Evolutionary conservation across 2,888 invertebrate genomes (phyloP).

Genomic region (Hirtodrosophila trivittata): DNA sequence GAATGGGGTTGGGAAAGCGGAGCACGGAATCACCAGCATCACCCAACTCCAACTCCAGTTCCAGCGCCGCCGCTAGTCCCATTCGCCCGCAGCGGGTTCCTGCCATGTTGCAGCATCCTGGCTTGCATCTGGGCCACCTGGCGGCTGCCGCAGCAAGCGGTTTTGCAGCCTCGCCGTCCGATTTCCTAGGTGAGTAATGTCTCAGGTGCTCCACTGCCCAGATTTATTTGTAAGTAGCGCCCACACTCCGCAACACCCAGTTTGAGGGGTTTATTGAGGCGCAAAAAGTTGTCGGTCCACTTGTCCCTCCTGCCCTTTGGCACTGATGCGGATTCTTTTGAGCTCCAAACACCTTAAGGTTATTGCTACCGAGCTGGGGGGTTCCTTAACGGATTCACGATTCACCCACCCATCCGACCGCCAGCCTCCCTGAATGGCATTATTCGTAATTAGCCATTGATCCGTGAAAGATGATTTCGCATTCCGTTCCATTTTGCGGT

Average conservation of each 20-base stretch:
- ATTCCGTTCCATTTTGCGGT: conserved; percentile 56
- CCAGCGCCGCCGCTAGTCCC: conserved; percentile 85
- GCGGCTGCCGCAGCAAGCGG: conserved; percentile 86
- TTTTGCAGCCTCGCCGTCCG: conserved; percentile 89
- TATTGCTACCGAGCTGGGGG: conserved; percentile 21
- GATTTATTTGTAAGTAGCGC: neutral
- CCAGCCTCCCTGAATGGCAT: conserved; percentile 72
- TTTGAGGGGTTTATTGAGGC: conserved; percentile 11
- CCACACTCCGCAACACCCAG: neutral
- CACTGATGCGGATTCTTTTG: conserved; percentile 41
- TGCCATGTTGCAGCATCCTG: conserved; percentile 85
- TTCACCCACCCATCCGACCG: conserved; percentile 37
- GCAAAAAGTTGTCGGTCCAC: neutral
- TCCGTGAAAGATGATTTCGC: conserved; percentile 81
- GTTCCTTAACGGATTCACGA: conserved; percentile 54
- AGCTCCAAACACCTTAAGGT: conserved; percentile 70
- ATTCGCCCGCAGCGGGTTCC: conserved; percentile 83
- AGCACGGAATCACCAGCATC: conserved; percentile 82
- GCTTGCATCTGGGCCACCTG: conserved; percentile 87
- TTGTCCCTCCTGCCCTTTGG: neutral
- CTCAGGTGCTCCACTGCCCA: neutral
- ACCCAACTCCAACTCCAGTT: conserved; percentile 84
- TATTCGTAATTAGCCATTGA: conserved; percentile 81
- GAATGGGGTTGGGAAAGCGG: conserved; percentile 62
- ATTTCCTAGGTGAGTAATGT: conserved; percentile 92